Conservation (phyloP, 2,888 invertebrate species). For the Allygus modestus region DNA sequence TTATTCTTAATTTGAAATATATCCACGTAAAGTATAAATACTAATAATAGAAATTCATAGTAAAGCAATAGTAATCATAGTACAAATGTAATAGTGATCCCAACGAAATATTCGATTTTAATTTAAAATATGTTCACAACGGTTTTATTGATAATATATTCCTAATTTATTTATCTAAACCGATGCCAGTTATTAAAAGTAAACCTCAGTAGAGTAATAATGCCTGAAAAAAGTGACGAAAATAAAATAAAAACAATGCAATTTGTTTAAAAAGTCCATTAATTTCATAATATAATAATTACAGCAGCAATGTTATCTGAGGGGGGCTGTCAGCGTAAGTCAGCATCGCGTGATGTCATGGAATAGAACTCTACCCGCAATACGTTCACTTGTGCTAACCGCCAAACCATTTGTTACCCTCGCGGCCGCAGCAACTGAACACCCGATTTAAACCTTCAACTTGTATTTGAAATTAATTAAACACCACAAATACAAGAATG, state of each 20-base stretch:
- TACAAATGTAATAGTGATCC: too few species aligned
- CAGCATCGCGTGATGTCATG: slow-evolving; percentile 38
- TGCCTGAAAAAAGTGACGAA: not conserved
- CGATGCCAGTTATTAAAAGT: too few species aligned
- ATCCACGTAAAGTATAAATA: too few species aligned
- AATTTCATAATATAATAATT: slow-evolving; percentile 37
- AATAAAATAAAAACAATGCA: not conserved
- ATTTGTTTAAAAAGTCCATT: slow-evolving; percentile 15
- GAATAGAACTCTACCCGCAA: slow-evolving; percentile 31
- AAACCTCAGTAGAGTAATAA: too few species aligned
- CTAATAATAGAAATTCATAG: too few species aligned
- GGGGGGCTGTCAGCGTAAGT: slow-evolving; percentile 42
- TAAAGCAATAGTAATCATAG: too few species aligned
- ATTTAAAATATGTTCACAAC: too few species aligned
- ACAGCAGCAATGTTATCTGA: slow-evolving; percentile 21
- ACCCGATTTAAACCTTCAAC: not conserved
- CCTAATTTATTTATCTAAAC: too few species aligned
- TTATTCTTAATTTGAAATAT: too few species aligned
- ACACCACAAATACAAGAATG: not conserved
- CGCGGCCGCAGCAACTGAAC: not conserved
- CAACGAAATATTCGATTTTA: too few species aligned
- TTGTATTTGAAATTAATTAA: not conserved
- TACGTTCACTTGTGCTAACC: slow-evolving; percentile 37
- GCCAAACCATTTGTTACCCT: slow-evolving; percentile 2
- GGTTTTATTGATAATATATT: too few species aligned